Percentiles rank a stretch among this genome's conserved stretches.
These are phyloP conservation scores for Xestia ashworthii DNA, from an alignment of 2,888 invertebrate species.

Conservation along the genomic window DNA sequence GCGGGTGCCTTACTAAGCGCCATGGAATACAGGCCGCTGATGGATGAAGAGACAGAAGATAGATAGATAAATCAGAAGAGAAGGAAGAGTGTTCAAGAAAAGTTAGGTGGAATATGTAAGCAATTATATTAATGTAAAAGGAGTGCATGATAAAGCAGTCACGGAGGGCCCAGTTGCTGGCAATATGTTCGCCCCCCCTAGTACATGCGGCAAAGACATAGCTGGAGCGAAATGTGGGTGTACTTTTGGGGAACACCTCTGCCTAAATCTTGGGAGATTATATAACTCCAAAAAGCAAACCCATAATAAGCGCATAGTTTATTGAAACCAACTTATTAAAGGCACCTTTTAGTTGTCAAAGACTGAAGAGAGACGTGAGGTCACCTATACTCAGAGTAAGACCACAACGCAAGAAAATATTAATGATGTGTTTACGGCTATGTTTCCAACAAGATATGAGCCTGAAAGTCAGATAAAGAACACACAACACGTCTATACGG, in stretches of 20 bases:
- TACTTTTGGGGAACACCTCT: background rate
- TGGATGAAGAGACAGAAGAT: background rate
- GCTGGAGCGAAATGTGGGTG: background rate
- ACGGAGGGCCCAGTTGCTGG: background rate
- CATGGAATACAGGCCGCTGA: background rate
- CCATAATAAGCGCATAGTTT: conserved; percentile 1
- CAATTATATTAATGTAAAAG: background rate
- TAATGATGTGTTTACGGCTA: conserved; percentile 30
- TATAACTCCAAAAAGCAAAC: background rate
- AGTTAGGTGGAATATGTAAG: background rate
- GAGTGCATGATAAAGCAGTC: background rate
- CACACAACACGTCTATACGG: conserved; percentile 26
- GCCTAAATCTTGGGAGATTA: background rate
- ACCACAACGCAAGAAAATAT: conserved; percentile 23
- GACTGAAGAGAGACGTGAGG: conserved; percentile 32
- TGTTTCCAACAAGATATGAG: conserved; percentile 20
- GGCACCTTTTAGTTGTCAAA: conserved; percentile 29
- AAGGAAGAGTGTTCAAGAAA: background rate
- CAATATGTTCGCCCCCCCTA: background rate
- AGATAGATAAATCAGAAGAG: background rate
- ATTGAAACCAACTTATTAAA: conserved; percentile 29
- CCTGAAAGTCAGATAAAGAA: conserved; percentile 42
- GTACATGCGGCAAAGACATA: background rate
- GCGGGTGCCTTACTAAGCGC: background rate
- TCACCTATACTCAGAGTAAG: conserved; percentile 12